phyloP scores from a whole-genome alignment of 2,888 invertebrate species.

The Synergus itoensis region DNA sequence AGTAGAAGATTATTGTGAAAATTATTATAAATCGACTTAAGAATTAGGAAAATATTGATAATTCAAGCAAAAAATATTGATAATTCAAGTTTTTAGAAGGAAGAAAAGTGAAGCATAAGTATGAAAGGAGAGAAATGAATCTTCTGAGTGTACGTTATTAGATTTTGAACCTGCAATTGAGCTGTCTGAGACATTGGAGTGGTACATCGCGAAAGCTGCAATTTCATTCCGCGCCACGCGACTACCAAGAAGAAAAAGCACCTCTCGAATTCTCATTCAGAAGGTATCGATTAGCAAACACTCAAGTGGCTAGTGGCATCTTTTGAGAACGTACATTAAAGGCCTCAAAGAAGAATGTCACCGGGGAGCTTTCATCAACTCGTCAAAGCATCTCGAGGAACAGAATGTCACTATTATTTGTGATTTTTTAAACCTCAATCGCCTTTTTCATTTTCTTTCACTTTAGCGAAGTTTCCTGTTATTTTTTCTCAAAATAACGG shows the following conservation, averaged over 20 bases:
- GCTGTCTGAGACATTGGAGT: slow-evolving; percentile 7
- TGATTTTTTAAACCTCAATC: slow-evolving; percentile 32
- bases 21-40: too few relatives aligned
- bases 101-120: background rate
- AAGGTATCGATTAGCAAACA: slow-evolving; percentile 65
- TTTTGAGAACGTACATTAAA: slow-evolving; percentile 51
- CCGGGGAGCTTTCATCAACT: slow-evolving; percentile 3
- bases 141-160: slow-evolving; percentile 8
- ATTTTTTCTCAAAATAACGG: background rate
- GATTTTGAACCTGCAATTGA: slow-evolving; percentile 35
- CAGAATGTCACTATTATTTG: slow-evolving; percentile 9
- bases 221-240: slow-evolving; percentile 51
- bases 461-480: background rate
- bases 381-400: slow-evolving; percentile 4
- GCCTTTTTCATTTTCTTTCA: slow-evolving; percentile 34
- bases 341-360: slow-evolving; percentile 6
- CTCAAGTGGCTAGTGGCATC: slow-evolving; percentile 58
- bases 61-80: background rate
- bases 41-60: background rate
- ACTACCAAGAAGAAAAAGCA: slow-evolving; percentile 52
- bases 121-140: slow-evolving; percentile 7
- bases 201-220: slow-evolving; percentile 45
- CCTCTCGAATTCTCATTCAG: slow-evolving; percentile 53
- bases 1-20: too few relatives aligned
- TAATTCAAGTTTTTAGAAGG: background rate